phyloP scores from a whole-genome alignment of 2,113 vertebrate genomes.

The Etheostoma spectabile region DNA sequence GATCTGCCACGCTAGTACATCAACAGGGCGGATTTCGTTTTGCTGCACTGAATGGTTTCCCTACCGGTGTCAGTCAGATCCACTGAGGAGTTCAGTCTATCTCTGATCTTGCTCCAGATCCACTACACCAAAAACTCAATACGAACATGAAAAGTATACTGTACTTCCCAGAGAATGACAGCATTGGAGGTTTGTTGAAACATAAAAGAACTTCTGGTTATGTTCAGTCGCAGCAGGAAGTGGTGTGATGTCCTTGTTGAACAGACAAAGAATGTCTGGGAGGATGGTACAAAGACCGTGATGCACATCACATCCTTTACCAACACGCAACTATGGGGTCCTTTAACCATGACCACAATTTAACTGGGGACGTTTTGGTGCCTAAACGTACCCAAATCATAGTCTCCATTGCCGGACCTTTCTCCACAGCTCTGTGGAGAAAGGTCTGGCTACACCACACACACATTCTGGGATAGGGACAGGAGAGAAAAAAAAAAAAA shows the following conservation, averaged over 20 bases:
- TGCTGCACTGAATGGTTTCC: constrained; percentile 17
- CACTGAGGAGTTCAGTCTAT: constrained; percentile 36
- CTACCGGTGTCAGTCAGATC: constrained; percentile 48
- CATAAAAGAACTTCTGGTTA: constrained; percentile 40
- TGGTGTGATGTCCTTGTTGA: background rate
- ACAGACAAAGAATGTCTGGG: background rate
- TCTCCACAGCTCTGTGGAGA: no score
- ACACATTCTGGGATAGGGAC: no score
- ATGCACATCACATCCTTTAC: background rate
- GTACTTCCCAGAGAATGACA: constrained; percentile 38
- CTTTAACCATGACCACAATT: background rate
- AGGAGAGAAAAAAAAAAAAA: no score
- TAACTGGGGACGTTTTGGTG: background rate
- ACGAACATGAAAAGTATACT: constrained; percentile 48
- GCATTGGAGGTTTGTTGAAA: constrained; percentile 50
- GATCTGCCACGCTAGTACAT: constrained; percentile 20
- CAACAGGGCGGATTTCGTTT: background rate
- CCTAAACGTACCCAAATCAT: background rate
- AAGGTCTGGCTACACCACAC: no score
- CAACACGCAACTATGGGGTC: background rate
- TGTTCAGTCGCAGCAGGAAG: constrained; percentile 17
- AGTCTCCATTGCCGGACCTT: no score
- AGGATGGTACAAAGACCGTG: background rate
- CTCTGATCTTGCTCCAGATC: constrained; percentile 57
- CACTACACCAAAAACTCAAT: constrained; percentile 33